A percentile compares a stretch with the other conserved stretches of the same genome.
phyloP scores from a whole-genome alignment of 1,140 invertebrate genomes.

The Papilio helenus region DNA sequence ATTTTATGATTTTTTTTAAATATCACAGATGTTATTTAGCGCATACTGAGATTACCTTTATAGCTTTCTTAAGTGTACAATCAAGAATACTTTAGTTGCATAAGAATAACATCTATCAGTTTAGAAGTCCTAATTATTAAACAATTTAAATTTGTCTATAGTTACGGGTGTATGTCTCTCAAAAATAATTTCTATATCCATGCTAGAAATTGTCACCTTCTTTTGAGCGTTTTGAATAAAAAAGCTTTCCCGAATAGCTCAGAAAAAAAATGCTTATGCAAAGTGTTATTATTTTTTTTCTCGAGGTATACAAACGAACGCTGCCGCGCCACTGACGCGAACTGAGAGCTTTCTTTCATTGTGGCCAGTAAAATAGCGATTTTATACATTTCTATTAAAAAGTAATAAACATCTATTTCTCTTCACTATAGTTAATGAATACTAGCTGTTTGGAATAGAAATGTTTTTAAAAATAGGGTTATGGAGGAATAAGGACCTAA shows the following conservation, averaged over 20 bases:
- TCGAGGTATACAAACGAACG: slow-evolving; percentile 43
- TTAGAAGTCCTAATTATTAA: neutral
- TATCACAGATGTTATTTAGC: too few species aligned
- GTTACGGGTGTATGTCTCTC: neutral
- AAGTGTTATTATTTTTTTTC: slow-evolving; percentile 74
- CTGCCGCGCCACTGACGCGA: slow-evolving; percentile 50
- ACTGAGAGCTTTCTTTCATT: slow-evolving; percentile 40
- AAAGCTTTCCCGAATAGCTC: slow-evolving; percentile 45
- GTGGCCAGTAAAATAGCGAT: slow-evolving; percentile 45
- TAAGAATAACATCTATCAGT: neutral
- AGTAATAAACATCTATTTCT: neutral
- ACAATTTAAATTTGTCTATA: neutral
- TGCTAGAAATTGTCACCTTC: slow-evolving; percentile 24
- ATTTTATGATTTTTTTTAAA: too few species aligned
- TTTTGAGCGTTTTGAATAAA: slow-evolving; percentile 47
- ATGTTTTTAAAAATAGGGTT: too few species aligned
- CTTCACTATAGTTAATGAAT: too few species aligned
- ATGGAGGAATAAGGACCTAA: too few species aligned
- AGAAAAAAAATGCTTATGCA: slow-evolving; percentile 67
- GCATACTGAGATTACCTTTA: too few species aligned
- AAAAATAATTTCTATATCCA: neutral
- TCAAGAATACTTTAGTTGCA: too few species aligned
- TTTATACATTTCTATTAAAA: neutral
- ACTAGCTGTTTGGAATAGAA: too few species aligned
- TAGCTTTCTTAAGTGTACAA: too few species aligned